Percentiles rank a stretch among this genome's conserved stretches.
phyloP scores from a whole-genome alignment of 2,113 vertebrate species.

The Ochotona curzoniae region DNA sequence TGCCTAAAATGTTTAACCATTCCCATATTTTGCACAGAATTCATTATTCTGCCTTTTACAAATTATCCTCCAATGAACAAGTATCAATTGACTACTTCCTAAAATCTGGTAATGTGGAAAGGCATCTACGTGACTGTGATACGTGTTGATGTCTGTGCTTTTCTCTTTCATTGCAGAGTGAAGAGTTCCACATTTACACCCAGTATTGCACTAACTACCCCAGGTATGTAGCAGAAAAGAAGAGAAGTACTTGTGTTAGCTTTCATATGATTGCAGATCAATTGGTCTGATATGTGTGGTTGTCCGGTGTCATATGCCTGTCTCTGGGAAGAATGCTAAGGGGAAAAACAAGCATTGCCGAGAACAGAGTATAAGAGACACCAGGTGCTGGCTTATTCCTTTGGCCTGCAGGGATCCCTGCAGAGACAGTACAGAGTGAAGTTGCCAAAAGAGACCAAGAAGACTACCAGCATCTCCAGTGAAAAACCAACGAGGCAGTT shows the following conservation, averaged over 20 bases:
- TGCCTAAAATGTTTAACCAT: background rate
- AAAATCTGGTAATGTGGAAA: background rate
- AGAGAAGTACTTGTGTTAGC: fast-evolving
- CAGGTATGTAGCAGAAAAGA: constrained; percentile 84
- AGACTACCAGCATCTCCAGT: background rate
- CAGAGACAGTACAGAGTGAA: background rate
- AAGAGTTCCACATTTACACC: constrained; percentile 98
- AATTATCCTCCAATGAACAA: background rate
- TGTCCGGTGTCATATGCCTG: fast-evolving
- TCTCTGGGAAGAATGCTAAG: fast-evolving
- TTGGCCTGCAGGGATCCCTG: background rate
- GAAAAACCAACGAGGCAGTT: background rate
- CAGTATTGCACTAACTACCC: constrained; percentile 98
- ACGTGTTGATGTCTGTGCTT: background rate
- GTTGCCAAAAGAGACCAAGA: background rate
- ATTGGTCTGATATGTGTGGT: fast-evolving
- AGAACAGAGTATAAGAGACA: background rate
- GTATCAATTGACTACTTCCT: background rate
- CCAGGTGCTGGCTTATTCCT: background rate
- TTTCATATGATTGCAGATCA: fast-evolving
- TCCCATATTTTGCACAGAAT: background rate
- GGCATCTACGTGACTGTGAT: background rate
- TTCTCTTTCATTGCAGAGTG: constrained; percentile 87
- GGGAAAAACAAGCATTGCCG: fast-evolving
- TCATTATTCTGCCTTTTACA: background rate